These are phyloP conservation scores for Formicarius rufipectus DNA, from an alignment of 2,113 vertebrate genomes.

Conservation along the genomic window DNA sequence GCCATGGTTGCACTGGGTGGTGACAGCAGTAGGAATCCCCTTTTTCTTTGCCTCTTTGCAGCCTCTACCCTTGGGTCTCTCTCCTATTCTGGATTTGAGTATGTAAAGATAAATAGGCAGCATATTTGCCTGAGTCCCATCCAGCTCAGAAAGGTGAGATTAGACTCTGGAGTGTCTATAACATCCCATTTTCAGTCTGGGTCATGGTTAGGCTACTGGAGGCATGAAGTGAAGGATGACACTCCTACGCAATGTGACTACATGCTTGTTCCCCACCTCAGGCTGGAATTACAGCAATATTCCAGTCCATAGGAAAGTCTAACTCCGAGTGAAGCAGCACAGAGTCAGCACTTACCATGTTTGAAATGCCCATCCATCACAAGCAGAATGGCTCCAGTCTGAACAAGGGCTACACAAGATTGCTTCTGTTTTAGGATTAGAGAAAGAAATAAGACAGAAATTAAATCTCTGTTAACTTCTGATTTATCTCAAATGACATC, in stretches of 20 bases:
- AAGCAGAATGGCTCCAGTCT: not conserved
- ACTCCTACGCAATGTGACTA: not conserved
- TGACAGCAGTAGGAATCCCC: not conserved
- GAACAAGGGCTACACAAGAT: not conserved
- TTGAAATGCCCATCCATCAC: not conserved
- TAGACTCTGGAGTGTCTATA: not conserved
- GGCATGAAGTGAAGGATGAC: not conserved
- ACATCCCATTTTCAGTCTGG: not conserved
- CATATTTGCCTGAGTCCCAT: not conserved
- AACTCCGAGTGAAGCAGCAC: not conserved
- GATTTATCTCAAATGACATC: not conserved
- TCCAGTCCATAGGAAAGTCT: not conserved
- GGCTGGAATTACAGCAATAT: not conserved
- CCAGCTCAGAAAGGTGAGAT: rapidly evolving
- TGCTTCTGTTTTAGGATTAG: not conserved
- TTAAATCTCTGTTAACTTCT: not conserved
- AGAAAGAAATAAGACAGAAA: not conserved
- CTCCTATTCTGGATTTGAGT: not conserved
- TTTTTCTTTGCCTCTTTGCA: not conserved
- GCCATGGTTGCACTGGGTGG: not conserved
- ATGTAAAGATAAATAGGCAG: not conserved
- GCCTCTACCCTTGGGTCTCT: not conserved
- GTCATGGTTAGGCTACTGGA: not conserved
- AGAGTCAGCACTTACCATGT: not conserved
- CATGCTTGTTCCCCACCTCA: not conserved